phyloP scores from a whole-genome alignment of 2,113 vertebrate genomes.

The Tragelaphus buxtoni region DNA sequence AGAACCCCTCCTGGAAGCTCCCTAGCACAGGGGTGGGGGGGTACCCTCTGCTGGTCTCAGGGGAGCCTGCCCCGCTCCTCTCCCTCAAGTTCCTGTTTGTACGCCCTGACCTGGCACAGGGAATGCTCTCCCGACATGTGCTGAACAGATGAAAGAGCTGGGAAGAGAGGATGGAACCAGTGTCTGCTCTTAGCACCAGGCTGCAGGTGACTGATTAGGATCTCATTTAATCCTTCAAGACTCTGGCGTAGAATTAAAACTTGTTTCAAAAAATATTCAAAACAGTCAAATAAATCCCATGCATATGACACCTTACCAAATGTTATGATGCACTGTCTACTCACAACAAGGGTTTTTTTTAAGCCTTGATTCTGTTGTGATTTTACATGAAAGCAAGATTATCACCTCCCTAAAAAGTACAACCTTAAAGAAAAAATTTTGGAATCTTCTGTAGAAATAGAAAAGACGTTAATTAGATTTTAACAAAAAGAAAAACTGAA shows the following conservation, averaged over 20 bases:
- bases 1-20: not conserved
- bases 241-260: not conserved
- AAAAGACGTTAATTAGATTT: not conserved
- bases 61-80: not conserved
- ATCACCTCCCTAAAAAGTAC: not conserved
- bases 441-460: not conserved
- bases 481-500: not conserved
- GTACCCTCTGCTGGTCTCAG: not conserved
- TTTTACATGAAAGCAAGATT: conserved; percentile 9
- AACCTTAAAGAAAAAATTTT: not conserved
- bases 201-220: not conserved
- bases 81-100: not conserved
- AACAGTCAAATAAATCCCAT: not conserved
- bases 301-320: not conserved
- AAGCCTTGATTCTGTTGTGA: not conserved
- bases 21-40: not conserved
- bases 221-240: conserved; percentile 19
- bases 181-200: not conserved
- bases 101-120: not conserved
- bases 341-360: not conserved
- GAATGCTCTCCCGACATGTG: not conserved
- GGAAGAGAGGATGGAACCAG: not conserved
- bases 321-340: not conserved
- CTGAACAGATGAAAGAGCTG: conserved; percentile 8
- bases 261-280: not conserved